Base-by-base conservation (phyloP, 2,888 invertebrate genomes). In the Protodeltote pygarga region DNA sequence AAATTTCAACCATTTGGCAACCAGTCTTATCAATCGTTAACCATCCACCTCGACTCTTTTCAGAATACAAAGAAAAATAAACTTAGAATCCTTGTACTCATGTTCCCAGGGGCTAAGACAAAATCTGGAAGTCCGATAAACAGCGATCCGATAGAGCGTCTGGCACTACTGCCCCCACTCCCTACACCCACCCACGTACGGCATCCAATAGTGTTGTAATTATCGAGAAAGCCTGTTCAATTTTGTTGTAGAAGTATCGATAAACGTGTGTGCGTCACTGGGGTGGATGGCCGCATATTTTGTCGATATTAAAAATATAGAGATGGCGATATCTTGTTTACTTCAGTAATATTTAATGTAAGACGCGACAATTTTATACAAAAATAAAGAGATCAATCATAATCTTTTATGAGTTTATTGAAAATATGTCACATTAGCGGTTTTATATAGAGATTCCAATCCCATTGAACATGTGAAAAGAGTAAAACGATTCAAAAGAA, bases 151-250 rank as follows among this genome's bases (percentile, higher is more conserved):
- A n/a, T 29, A 24, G 27, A 53, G 42, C 29, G 61, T 33, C 41
- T 61, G 54, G 61, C 57, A 37, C 21, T 20, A 46, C 37, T 28
- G 0, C 5, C 5, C 16, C 9, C 8, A 29, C 15, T 21, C 11
- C 42, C 27, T 9, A 13, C 21, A 19, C 39, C 27, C 13, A 19
- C 20, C 1, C 19, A 46, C 47, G 35, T 34, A 29, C 37, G 21
- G 33, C 39, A 35, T 44, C 48, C 54, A 55, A 60, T 53, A 50
- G 41, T 25, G 65, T 60, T 57, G 67, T 66, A 66, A 65, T 66
- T 66, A 65, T 66, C 33, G 42, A 52, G 60, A 65, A 60, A 65
- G 64, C 35, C 41, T 21, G 50, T 27, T 59, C 59, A 33, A 48
- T 66, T 46, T 38, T 63, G 37, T 38, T 24, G 44, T 34, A 42